Percentiles rank a stretch among this genome's conserved stretches.
Evolutionary conservation across 2,113 vertebrate genomes (phyloP).

Genomic region (Hippocampus abdominalis): DNA sequence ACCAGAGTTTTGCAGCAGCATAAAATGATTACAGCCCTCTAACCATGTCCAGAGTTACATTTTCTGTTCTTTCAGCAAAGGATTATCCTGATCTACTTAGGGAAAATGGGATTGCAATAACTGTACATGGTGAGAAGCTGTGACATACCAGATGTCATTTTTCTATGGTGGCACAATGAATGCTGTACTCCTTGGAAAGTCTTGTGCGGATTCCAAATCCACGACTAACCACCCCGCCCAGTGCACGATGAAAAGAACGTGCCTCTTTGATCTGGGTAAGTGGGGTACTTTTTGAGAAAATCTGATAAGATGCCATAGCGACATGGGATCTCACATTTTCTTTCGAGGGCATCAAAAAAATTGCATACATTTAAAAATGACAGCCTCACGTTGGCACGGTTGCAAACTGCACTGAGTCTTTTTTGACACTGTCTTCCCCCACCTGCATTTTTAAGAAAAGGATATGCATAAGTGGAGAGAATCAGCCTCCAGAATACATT

Average conservation of each 20-base stretch:
- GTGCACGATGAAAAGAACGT: background rate
- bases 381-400: constrained; percentile 16
- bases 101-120: constrained; percentile 56
- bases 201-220: constrained; percentile 10
- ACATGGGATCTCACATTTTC: background rate
- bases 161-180: constrained; percentile 27
- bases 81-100: constrained; percentile 63
- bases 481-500: constrained; percentile 21
- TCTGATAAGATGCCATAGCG: background rate
- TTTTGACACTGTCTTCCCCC: constrained; percentile 14
- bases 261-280: background rate
- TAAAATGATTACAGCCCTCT: constrained; percentile 57
- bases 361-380: constrained; percentile 12
- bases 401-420: constrained; percentile 1
- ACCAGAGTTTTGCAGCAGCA: constrained; percentile 33
- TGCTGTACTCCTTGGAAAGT: constrained; percentile 10
- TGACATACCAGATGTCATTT: constrained; percentile 45
- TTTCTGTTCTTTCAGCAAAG: constrained; percentile 51
- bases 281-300: constrained; percentile 3
- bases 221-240: background rate
- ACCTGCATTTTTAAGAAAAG: constrained; percentile 8
- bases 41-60: constrained; percentile 49
- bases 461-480: constrained; percentile 9
- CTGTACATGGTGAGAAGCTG: constrained; percentile 47
- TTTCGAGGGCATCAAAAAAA: background rate